These are phyloP conservation scores for Ceratina australensis DNA, from an alignment of 1,140 invertebrate species.

Conservation along the genomic window DNA sequence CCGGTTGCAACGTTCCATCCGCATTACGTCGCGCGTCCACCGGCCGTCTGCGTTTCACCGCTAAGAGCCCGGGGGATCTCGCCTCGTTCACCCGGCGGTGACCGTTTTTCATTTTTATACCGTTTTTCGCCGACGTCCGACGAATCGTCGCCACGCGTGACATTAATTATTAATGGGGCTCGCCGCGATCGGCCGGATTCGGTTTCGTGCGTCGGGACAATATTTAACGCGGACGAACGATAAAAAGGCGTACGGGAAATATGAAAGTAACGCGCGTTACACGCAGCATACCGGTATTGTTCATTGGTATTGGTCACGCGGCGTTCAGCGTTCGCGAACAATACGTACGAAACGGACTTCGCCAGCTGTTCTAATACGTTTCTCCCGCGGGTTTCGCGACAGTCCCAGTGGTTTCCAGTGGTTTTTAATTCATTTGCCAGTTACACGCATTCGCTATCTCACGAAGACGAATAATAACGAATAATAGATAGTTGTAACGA, in stretches of 20 bases:
- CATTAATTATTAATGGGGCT: slow-evolving; percentile 35
- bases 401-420: slow-evolving; percentile 22
- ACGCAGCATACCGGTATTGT: not conserved
- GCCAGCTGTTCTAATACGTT: not conserved
- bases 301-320: not conserved
- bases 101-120: slow-evolving; percentile 30
- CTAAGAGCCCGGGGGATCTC: not conserved
- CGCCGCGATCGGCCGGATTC: not conserved
- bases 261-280: not conserved
- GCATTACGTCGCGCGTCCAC: slow-evolving; percentile 38
- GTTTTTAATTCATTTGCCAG: slow-evolving; percentile 34
- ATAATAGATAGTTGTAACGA: not conserved
- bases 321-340: not conserved
- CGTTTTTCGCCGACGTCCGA: not conserved
- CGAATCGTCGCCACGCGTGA: slow-evolving; percentile 8
- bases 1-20: slow-evolving; percentile 4
- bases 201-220: not conserved
- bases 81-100: not conserved
- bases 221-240: not conserved
- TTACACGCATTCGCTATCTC: slow-evolving; percentile 2
- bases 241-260: not conserved
- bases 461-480: not conserved
- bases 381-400: not conserved
- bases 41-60: slow-evolving; percentile 21
- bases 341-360: not conserved